Conservation (phyloP, 2,113 vertebrate genomes). For the Barbus barbus region DNA sequence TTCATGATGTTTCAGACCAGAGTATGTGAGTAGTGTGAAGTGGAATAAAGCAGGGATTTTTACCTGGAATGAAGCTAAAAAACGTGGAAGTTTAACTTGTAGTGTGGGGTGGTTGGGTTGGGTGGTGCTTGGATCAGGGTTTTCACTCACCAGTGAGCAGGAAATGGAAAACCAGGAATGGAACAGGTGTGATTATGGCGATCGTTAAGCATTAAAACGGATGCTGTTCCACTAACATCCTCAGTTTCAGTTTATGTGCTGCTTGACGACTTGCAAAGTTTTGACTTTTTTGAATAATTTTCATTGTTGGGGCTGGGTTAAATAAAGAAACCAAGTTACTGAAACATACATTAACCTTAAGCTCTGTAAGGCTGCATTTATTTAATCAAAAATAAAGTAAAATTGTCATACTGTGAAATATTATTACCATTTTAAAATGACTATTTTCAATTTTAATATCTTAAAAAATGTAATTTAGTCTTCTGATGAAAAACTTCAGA, state of each 20-base stretch:
- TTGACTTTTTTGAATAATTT: no score
- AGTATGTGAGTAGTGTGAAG: not conserved
- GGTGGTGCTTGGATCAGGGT: not conserved
- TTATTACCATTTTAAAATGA: not conserved
- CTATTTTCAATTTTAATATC: no score
- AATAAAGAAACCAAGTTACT: no score
- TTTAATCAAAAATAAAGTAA: not conserved
- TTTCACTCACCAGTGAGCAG: not conserved
- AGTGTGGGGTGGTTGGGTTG: no score
- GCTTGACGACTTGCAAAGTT: no score
- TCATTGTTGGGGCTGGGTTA: no score
- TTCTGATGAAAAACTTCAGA: not conserved
- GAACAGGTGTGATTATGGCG: no score
- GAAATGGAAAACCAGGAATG: slow-evolving; percentile 6
- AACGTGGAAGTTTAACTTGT: not conserved
- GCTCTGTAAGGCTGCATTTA: not conserved
- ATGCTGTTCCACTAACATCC: no score
- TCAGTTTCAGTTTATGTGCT: no score
- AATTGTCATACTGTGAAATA: not conserved
- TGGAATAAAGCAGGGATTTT: not conserved
- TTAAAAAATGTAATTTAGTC: no score
- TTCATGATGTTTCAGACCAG: not conserved
- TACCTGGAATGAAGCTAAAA: not conserved
- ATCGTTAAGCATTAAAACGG: no score
- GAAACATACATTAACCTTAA: not conserved